A percentile compares a stretch with the other conserved stretches of the same genome.
Evolutionary conservation across 2,888 invertebrate genomes (phyloP).

Genomic region (Ethmia dodecea): DNA sequence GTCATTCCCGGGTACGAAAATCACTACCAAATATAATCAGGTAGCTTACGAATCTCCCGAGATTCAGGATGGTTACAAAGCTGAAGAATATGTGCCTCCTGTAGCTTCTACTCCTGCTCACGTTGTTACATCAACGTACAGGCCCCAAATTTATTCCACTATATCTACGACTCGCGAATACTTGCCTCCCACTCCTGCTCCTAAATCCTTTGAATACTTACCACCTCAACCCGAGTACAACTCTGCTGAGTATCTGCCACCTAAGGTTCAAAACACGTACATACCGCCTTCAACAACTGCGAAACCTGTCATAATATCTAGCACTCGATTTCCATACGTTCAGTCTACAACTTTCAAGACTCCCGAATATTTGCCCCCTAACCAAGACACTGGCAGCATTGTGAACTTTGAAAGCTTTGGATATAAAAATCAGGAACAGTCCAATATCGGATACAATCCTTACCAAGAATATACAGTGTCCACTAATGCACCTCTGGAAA

Average conservation of each 20-base stretch:
- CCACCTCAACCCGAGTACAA: conserved; percentile 22
- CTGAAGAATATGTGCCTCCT: conserved; percentile 63
- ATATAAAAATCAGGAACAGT: conserved; percentile 29
- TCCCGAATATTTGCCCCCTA: conserved; percentile 58
- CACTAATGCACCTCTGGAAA: conserved; percentile 34
- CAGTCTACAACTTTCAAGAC: conserved; percentile 48
- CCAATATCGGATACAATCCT: conserved; percentile 38
- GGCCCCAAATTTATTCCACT: conserved; percentile 44
- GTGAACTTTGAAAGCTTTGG: conserved; percentile 39
- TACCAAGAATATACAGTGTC: conserved; percentile 37
- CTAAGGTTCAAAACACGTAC: conserved; percentile 25
- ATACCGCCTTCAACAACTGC: conserved; percentile 34
- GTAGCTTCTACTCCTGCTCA: conserved; percentile 40
- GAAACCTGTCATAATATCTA: neutral
- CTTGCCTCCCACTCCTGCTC: conserved; percentile 22
- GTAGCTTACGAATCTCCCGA: conserved; percentile 52
- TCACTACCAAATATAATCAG: conserved; percentile 44
- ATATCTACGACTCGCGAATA: conserved; percentile 21
- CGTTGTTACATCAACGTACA: conserved; percentile 43
- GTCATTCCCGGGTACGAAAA: conserved; percentile 39
- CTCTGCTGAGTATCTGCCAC: conserved; percentile 32
- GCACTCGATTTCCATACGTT: conserved; percentile 27
- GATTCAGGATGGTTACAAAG: conserved; percentile 55
- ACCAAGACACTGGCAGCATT: conserved; percentile 28
- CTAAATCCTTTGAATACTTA: conserved; percentile 24